Evolutionary conservation across 1,140 invertebrate genomes (phyloP).

Genomic region (Drosophila quadrilineata): DNA sequence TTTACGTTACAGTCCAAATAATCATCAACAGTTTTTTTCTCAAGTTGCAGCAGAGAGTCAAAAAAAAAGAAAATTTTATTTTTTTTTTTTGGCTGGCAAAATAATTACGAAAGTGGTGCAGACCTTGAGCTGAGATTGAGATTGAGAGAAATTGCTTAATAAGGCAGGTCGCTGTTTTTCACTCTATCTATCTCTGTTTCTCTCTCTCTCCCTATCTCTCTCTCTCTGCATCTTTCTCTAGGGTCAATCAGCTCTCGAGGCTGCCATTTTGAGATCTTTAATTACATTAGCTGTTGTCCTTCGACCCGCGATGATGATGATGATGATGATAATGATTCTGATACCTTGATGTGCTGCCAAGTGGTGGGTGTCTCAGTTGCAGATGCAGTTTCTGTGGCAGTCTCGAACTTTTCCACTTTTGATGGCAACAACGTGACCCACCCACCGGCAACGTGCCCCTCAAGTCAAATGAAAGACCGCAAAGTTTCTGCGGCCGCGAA

Average conservation of each 20-base stretch:
- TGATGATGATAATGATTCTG: no score
- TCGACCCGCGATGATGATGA: constrained; percentile 33
- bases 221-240: constrained; percentile 3
- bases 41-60: no score
- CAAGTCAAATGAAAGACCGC: constrained; percentile 67
- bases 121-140: no score
- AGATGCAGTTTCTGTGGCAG: constrained; percentile 14
- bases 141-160: no score
- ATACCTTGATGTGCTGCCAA: constrained; percentile 52
- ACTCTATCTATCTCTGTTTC: no score
- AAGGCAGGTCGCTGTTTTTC: not conserved
- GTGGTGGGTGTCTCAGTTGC: not conserved
- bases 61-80: no score
- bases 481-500: constrained; percentile 55
- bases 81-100: no score
- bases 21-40: no score
- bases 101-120: no score
- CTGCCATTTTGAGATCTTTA: constrained; percentile 37
- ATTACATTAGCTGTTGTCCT: constrained; percentile 57
- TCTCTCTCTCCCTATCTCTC: no score
- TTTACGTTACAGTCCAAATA: no score
- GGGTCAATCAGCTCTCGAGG: constrained; percentile 18
- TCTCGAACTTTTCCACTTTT: constrained; percentile 57
- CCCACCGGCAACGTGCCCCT: constrained; percentile 8
- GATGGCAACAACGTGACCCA: constrained; percentile 10